Percentiles rank a stretch among this genome's conserved stretches.
phyloP scores from a whole-genome alignment of 2,797 vertebrate species.

The Hydrolagus colliei region DNA sequence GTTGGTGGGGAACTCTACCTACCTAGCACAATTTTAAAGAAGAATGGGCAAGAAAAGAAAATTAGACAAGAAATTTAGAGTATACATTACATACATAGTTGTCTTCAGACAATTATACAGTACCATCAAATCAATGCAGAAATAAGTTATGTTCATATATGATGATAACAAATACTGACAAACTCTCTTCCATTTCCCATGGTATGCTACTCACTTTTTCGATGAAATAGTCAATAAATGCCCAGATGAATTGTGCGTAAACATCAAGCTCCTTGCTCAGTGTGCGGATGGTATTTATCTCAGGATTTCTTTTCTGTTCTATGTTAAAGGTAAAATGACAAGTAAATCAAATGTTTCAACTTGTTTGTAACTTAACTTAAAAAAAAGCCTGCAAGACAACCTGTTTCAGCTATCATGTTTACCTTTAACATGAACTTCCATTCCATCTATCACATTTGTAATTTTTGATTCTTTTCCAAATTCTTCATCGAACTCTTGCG shows the following conservation, averaged over 20 bases:
- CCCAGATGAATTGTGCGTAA: not conserved
- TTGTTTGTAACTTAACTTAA: not conserved
- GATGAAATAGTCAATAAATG: not conserved
- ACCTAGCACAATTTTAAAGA: not conserved
- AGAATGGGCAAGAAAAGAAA: not conserved
- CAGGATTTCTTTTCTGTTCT: not conserved
- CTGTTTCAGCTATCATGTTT: not conserved
- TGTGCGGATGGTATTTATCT: not conserved
- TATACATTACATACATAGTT: not conserved
- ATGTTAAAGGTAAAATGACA: not conserved
- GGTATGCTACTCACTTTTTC: not conserved
- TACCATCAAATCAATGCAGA: too few relatives aligned
- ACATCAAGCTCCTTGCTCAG: not conserved
- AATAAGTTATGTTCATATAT: not conserved
- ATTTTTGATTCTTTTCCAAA: not conserved
- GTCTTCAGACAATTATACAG: not conserved
- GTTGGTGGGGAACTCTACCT: too few relatives aligned
- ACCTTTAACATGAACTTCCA: not conserved
- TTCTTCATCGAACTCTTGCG: not conserved
- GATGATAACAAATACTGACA: not conserved
- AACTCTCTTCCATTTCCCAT: not conserved
- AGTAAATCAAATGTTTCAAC: not conserved
- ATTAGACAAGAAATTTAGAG: not conserved
- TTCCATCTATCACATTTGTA: not conserved
- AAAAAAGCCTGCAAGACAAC: not conserved